Evolutionary conservation across 2,797 vertebrate genomes (phyloP).

Genomic region (Acrossocheilus wenchowensis): DNA sequence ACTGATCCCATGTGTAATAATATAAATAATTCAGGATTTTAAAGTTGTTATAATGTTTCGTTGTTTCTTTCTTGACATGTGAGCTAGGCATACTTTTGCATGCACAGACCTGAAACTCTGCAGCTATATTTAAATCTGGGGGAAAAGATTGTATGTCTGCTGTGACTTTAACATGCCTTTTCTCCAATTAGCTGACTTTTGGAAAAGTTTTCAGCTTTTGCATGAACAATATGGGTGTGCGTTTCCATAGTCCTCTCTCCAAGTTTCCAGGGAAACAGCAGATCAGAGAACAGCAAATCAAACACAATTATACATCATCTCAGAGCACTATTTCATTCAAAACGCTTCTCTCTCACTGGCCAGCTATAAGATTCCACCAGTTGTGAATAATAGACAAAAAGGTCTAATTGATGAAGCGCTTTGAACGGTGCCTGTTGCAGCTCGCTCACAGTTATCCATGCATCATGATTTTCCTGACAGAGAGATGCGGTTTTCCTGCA

Average conservation of each 20-base stretch:
- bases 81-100: not conserved
- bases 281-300: conserved; percentile 50
- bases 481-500: not conserved
- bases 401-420: conserved; percentile 6
- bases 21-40: not conserved
- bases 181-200: conserved; percentile 43
- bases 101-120: not conserved
- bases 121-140: not conserved
- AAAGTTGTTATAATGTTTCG: not conserved
- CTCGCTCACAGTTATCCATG: not conserved
- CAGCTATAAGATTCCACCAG: conserved; percentile 5
- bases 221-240: conserved; percentile 41
- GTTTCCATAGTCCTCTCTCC: conserved; percentile 51
- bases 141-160: conserved; percentile 19
- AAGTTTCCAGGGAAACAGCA: conserved; percentile 66
- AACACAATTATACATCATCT: conserved; percentile 37
- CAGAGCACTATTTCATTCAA: conserved; percentile 21
- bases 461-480: not conserved
- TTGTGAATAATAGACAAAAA: not conserved
- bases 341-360: not conserved
- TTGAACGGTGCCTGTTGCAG: not conserved
- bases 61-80: not conserved
- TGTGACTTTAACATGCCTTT: not conserved
- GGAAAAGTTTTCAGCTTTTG: conserved; percentile 43
- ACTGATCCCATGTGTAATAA: too few species aligned